Conservation (phyloP, 1,140 invertebrate species). For the Micrasema minimum region DNA sequence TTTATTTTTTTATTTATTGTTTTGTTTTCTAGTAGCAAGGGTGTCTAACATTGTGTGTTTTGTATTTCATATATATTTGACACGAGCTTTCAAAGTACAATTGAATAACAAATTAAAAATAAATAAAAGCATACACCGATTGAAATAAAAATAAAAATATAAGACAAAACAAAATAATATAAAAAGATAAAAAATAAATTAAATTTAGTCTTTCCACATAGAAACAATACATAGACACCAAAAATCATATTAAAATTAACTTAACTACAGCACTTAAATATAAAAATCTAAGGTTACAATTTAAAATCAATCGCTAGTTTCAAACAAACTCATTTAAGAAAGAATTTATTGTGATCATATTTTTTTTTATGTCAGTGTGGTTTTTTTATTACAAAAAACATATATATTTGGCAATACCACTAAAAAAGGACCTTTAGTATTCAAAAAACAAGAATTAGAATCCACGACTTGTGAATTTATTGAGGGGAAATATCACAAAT, state of each 20-base stretch:
- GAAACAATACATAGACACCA: constrained; percentile 66
- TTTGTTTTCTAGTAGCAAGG: background rate
- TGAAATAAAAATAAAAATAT: constrained; percentile 55
- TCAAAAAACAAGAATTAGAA: no score
- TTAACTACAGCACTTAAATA: no score
- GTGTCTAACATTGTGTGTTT: constrained; percentile 55
- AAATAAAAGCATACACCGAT: constrained; percentile 38
- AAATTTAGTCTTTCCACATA: constrained; percentile 69
- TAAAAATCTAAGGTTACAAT: no score
- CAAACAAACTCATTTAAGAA: constrained; percentile 15
- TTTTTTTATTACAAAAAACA: no score
- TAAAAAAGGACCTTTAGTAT: no score
- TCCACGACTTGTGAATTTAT: no score
- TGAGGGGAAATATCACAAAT: no score
- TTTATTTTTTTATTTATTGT: constrained; percentile 13
- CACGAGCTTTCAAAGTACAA: constrained; percentile 33
- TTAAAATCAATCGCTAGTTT: no score
- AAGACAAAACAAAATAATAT: constrained; percentile 55
- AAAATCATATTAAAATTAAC: constrained; percentile 51
- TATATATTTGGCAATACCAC: no score
- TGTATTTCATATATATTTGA: constrained; percentile 49
- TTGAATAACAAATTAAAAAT: constrained; percentile 25
- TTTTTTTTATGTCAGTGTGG: no score
- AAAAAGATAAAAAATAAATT: constrained; percentile 57
- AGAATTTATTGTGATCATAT: no score